phyloP scores from a whole-genome alignment of 2,888 invertebrate genomes.

The Sialis fuliginosa region DNA sequence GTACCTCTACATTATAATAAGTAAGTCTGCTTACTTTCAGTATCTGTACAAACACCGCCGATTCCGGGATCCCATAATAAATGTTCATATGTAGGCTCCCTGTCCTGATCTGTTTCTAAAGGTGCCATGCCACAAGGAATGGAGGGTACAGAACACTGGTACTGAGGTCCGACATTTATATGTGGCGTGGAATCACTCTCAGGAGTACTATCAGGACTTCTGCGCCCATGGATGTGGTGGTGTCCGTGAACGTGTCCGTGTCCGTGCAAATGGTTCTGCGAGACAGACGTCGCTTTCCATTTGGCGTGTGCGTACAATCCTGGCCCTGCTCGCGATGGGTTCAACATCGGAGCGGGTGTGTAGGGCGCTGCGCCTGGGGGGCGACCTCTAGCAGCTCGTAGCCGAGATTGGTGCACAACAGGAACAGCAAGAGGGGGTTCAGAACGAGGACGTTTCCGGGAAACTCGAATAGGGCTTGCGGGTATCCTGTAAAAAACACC shows the following conservation, averaged over 20 bases:
- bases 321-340: slow-evolving; percentile 75
- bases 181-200: slow-evolving; percentile 44
- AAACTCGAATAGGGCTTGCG: slow-evolving; percentile 43
- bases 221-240: slow-evolving; percentile 15
- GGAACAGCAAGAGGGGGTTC: slow-evolving; percentile 33
- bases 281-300: slow-evolving; percentile 15
- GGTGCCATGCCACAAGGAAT: slow-evolving; percentile 15
- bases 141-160: slow-evolving; percentile 66
- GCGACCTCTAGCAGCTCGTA: slow-evolving; percentile 28
- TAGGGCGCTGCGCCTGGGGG: slow-evolving; percentile 42
- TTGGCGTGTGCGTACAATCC: slow-evolving; percentile 55
- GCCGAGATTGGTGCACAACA: slow-evolving; percentile 29
- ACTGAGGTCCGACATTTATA: slow-evolving; percentile 75
- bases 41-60: slow-evolving; percentile 47
- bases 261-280: slow-evolving; percentile 5
- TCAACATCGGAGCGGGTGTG: slow-evolving; percentile 88
- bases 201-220: slow-evolving; percentile 21
- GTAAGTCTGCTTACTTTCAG: slow-evolving; percentile 40
- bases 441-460: slow-evolving; percentile 43
- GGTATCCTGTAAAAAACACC: slow-evolving; percentile 35
- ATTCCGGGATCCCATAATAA: slow-evolving; percentile 78
- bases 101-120: slow-evolving; percentile 29
- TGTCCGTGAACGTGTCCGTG: slow-evolving; percentile 9
- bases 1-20: slow-evolving; percentile 1
- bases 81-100: slow-evolving; percentile 42